Evolutionary conservation across 1,140 invertebrate species (phyloP), one percentile per base, ranked within the genome.

Genomic region (Carposina sasakii): DNA sequence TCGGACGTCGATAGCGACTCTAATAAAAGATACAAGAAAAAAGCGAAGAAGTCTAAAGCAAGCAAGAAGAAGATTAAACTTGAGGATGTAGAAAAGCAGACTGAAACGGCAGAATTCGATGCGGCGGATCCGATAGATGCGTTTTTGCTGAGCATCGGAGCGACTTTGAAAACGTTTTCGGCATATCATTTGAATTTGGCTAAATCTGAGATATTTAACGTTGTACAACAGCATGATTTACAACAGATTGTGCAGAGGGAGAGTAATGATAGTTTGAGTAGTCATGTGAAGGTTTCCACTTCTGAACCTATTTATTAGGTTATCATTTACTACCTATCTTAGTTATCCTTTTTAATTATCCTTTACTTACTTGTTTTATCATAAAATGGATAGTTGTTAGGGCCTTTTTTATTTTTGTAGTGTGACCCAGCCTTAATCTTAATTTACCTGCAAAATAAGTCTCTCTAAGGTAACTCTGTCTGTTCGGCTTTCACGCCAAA

Each of bases 141-240:
- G n/a, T 83, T 83, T 50, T 48, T 83, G 12, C 43, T 78, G 2
- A 83, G 74, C 37, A 79, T 83, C 12, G 77, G 76, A 1, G 66
- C 79, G 4, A 83, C 77, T 1, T 57, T 84, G 24, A 84, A 71
- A 30, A 76, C 72, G 0, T 84, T 84, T 52, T 71, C 76, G 0
- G 70, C 81, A 0, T 84, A 84, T 54, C 81, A 84, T 42, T 53
- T 84, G 30, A 84, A 84, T 60, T 37, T 81, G 24, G 77, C 81
- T 0, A 84, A 84, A 34, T 76, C 63, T 49, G 78, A 84, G 57
- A 84, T 84, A 56, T 84, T 84, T 42, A 46, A 68, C 1, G 63
- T 84, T 0, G 79, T 84, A 0, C 79, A 84, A 45, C 77, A 84
- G 52, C 76, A 84, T 24, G 79, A 84, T 47, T 56, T 84, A 22